Base-by-base conservation (phyloP, 2,113 vertebrate species). In the Nannobrachium achirus region DNA sequence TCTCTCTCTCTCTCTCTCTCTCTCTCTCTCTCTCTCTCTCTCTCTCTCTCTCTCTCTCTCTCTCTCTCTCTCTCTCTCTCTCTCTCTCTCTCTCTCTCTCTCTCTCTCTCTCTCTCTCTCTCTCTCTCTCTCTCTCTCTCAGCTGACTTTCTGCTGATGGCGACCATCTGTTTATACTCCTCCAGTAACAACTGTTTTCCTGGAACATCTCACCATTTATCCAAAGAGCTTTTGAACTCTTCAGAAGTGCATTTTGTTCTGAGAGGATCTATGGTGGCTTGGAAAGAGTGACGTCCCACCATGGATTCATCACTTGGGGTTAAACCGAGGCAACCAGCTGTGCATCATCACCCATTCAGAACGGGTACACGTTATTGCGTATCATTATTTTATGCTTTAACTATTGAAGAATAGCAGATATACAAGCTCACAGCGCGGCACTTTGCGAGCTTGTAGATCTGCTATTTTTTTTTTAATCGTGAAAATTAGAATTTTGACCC, bases 121-220 rank as follows among this genome's bases (percentile, higher is more conserved):
- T n/a, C n/a, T n/a, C n/a, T n/a, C n/a, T n/a, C n/a, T n/a, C 14
- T 10, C 3, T 16, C 18, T 40, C 62, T 79, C 88, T 84, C 80
- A 80, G 82, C 73, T 80, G 85, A 85, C 87, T 85, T 75, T 77
- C 53, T 44, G 84, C 82, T 83, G 76, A 84, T 80, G 84, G 73
- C 48, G 9, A 69, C 69, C 19, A 75, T 88, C 81, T 92, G 91
- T 92, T 92, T 92, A 85, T 88, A 90, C 77, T 78, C 63, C 76
- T 79, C 63, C 69, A 83, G 55, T 83, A 80, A 84, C 81, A 71
- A 85, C 9, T 51, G 18, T 53, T 53, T 46, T 42, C 75, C 75
- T 74, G 82, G 78, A 87, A 88, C 71, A 69, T 84, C 79, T 83
- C 56, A 3, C 63, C 75, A 73, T 89, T 89, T 84, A 85, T 86